Evolutionary conservation across 2,888 invertebrate species (phyloP), one percentile per base, ranked within the genome.

Genomic region (Bombylius major): DNA sequence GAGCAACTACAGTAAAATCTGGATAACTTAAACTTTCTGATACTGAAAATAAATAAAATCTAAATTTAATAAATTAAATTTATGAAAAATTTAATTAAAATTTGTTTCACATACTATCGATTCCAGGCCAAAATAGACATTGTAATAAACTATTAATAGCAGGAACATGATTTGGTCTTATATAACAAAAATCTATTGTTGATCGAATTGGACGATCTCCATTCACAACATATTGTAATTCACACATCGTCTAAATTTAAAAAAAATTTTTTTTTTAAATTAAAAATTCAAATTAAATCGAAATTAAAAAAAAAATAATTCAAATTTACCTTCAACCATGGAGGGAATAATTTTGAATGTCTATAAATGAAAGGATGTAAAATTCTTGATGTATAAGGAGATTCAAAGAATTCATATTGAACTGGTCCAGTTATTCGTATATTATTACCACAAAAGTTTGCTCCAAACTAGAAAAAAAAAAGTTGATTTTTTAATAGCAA

Each of bases 41-140:
- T 70, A 95, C 92, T 93, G 46, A 39, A 42, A 32, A 7, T 49
- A 58, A 31, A 42, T 11, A 42, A 42, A 42, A 42, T 6, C 47
- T 44, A 23, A 23, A 23, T 23, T 23, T 23, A 23, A 23, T 23
- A 23, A 23, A 23, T 23, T 3, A 23, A 23, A 23, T 23, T 23
- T 23, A 2, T 23, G 3, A 3, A 23, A 23, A 23, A 23, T 23
- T 23, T 23, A 23, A 23, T 23, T 23, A 23, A 23, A 23, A 23
- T 23, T 23, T 23, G 23, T n/a, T n/a, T n/a, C n/a, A 77, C 84
- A 81, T 75, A 93, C 93, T 75, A 73, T 95, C 93, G 59, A 95
- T 87, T 50, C 92, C 93, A 4, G 92, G 88, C 94, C 95, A 95
- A 75, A 95, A 95, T 72, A 84, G 86, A 66, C 86, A 83, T 61